Evolutionary conservation across 2,888 invertebrate genomes (phyloP), one percentile per base, ranked within the genome.

Genomic region (Cryptus armator): DNA sequence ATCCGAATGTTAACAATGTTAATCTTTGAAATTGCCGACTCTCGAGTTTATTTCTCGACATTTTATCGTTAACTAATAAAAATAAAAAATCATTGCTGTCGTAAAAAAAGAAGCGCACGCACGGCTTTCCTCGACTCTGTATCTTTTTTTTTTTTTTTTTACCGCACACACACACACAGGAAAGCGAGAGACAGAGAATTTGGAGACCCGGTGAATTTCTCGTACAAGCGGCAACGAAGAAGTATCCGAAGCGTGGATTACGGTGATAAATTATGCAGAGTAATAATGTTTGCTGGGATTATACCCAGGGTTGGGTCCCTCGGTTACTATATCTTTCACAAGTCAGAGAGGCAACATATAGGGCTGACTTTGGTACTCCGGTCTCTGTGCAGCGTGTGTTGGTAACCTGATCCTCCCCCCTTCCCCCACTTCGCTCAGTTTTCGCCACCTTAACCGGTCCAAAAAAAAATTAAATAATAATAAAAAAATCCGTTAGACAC

Each of bases 231-330:
- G 32, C 72, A 37, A 56, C 66, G 80, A 80, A 83, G 70, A 76
- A 81, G 81, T 71, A 86, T 83, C 83, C 83, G 77, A 81, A 83
- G 78, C 81, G 78, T 81, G 83, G 86, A 86, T 84, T 84, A 86
- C 71, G 62, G 78, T 48, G 74, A 86, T 86, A 86, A 84, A 86
- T 86, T 86, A 86, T 86, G 81, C 86, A 67, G 68, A 70, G 81
- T 81, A 86, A 86, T 86, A 83, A 86, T 79, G 86, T 78, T 86
- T 83, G 81, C 78, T 44, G 81, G 86, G 86, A 86, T 86, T 86
- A 86, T 37, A 59, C 29, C 59, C 78, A 53, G 72, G 83, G 78
- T 78, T 84, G 81, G 71, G 86, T 76, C 81, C 83, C 83, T 75
- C 77, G 81, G 78, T 75, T 81, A 64, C 81, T 81, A 74, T 75